Base-by-base conservation (phyloP, 1,140 invertebrate genomes). In the Bicyclus anynana region DNA sequence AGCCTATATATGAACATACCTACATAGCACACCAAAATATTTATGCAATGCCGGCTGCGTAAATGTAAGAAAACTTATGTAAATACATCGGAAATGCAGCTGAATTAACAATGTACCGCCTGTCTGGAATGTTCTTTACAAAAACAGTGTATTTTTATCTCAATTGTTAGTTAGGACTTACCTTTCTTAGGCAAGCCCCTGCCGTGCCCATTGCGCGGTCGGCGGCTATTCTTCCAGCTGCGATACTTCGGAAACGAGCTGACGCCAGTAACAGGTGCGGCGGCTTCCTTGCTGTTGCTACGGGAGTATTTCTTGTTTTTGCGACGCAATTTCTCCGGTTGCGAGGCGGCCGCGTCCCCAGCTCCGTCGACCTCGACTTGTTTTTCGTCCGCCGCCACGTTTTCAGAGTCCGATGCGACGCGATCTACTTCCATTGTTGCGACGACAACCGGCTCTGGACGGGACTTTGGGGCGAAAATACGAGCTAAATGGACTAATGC, bases 101-200 rank as follows among this genome's bases (percentile, higher is more conserved):
- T 70, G 27, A 46, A 49, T 73, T 70, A 74, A 69, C 48, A 53
- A 33, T 21, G 44, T 47, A 65, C 20, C 48, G 23, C 1, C 26
- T 33, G 73, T 84, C 84, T 66, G 75, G 84, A 83, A 80, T 14
- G 44, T 77, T 86, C 79, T 56, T n/a, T n/a, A n/a, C n/a, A n/a
- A n/a, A n/a, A n/a, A n/a, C n/a, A n/a, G 5, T 40, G 37, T 12
- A 35, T 12, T 10, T 12, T 12, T 12, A 40, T 40, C 13, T 5
- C 29, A 12, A 33, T 58, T 37, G 53, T 59, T 21, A 51, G 63
- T 20, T 14, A 5, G 9, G 12, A 52, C 59, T 62, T 68, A 93
- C 93, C 93, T 91, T 96, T 96, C 77, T 97, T 96, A 2, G 95
- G 94, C 53, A 96, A 84, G 1, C 95, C 95, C 61, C 95, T 90